Base-by-base conservation (phyloP, 2,113 vertebrate species). In the Ancistrus triradiatus region DNA sequence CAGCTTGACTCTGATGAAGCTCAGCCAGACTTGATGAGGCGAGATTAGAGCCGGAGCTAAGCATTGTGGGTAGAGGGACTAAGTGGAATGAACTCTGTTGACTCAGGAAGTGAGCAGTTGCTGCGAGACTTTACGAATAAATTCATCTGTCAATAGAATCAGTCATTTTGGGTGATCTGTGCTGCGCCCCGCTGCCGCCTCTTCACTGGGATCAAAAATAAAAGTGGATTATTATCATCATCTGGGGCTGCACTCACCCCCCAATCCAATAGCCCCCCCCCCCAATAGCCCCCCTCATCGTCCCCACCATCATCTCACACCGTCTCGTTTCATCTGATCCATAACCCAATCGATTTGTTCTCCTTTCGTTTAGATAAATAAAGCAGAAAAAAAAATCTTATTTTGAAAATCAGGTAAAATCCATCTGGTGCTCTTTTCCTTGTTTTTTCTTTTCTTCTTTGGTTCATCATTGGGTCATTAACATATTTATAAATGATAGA, bases 131-230 rank as follows among this genome's bases (percentile, higher is more conserved):
- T 84, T 87, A 82, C 81, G 81, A 80, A 78, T 68, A 87, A 86
- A 89, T 85, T 87, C 87, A 79, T 84, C 64, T 87, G 87, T 88
- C 86, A 90, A 89, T 87, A 89, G 73, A 77, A 77, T 83, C 81
- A 85, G 87, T 88, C 85, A 86, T 88, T 86, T 85, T 55, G 78
- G 65, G 82, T 85, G 85, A 87, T 85, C 85, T 86, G 81, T 73
- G 77, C 71, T 76, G 75, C 77, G 74, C 76, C 83, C 78, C 77
- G 64, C 75, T 70, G 74, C 75, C 77, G 65, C 80, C 81, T 76
- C 77, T 80, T 24, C 21, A 69, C 69, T n/a, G 59, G 74, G 50
- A 38, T 69, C 74, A 69, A 55, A 78, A 78, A 76, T 75, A 72
- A 63, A 43, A 82, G 74, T 80, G 50, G 49, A 60, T 65, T 55